Conservation (phyloP, 2,888 invertebrate species). For the Erannis defoliaria region DNA sequence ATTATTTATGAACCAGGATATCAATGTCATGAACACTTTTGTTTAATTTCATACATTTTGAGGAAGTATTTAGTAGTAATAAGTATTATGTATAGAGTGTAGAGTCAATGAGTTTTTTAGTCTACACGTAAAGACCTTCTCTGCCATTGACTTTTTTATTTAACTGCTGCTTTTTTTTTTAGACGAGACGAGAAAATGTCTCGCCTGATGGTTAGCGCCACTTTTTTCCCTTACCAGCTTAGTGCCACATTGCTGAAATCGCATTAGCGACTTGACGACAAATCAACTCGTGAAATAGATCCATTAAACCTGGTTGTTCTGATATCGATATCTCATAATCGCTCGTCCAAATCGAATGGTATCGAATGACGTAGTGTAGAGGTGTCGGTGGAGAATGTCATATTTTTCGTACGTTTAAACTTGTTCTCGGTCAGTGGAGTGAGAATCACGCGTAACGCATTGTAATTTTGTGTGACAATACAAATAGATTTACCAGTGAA, state of each 20-base stretch:
- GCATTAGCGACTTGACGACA: slow-evolving; percentile 37
- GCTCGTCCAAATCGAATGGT: slow-evolving; percentile 46
- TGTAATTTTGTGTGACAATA: slow-evolving; percentile 56
- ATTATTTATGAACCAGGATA: too few species aligned
- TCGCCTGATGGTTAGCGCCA: too few species aligned
- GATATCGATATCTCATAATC: slow-evolving; percentile 42
- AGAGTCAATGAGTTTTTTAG: too few species aligned
- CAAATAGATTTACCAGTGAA: not conserved
- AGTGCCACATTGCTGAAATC: slow-evolving; percentile 1
- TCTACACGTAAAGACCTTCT: too few species aligned
- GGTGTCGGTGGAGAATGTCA: slow-evolving; percentile 69
- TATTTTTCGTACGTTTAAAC: slow-evolving; percentile 73
- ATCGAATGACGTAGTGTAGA: slow-evolving; percentile 40
- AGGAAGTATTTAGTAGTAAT: too few species aligned
- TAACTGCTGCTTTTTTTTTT: too few species aligned
- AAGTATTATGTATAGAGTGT: too few species aligned
- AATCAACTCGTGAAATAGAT: slow-evolving; percentile 46
- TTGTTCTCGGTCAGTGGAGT: slow-evolving; percentile 59
- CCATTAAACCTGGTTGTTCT: slow-evolving; percentile 36
- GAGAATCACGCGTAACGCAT: slow-evolving; percentile 68
- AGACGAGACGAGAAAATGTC: too few species aligned
- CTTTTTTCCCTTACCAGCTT: too few species aligned
- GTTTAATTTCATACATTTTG: too few species aligned
- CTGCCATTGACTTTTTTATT: too few species aligned
- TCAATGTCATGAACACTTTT: too few species aligned